phyloP scores from a whole-genome alignment of 2,797 vertebrate genomes.

The Mormyrops boulengeri region DNA sequence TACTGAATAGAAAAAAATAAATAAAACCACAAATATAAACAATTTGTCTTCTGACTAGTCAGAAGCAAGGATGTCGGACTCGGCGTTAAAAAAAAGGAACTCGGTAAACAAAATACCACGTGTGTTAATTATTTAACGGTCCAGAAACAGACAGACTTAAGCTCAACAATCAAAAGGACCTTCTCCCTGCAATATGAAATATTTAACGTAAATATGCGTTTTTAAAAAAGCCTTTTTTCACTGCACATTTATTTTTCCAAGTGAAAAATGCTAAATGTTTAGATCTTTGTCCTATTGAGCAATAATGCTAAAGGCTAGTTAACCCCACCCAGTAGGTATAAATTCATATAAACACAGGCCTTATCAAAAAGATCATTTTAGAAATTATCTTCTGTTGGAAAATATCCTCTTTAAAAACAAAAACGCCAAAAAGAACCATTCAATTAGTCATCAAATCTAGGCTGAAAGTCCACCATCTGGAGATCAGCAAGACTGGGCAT shows the following conservation, averaged over 20 bases:
- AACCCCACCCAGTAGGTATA: conserved; percentile 8
- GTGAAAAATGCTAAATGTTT: background rate
- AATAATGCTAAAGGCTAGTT: conserved; percentile 29
- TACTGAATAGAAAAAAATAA: conserved; percentile 17
- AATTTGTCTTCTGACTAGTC: background rate
- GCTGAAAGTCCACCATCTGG: background rate
- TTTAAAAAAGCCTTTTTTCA: background rate
- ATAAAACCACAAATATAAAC: conserved; percentile 17
- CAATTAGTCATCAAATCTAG: background rate
- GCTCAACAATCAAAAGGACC: background rate
- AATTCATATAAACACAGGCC: conserved; percentile 31
- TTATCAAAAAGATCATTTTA: conserved; percentile 24
- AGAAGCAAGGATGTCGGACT: conserved; percentile 23
- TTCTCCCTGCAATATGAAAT: background rate
- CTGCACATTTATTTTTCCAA: conserved; percentile 12
- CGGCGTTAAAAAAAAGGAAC: conserved; percentile 9
- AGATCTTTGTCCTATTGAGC: conserved; percentile 46
- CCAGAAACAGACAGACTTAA: background rate
- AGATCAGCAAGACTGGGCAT: background rate
- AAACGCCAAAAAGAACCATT: background rate
- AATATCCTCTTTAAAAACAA: background rate
- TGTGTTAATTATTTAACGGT: background rate
- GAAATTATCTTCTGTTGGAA: conserved; percentile 26
- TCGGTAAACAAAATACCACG: background rate
- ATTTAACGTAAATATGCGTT: background rate